Conservation (phyloP, 2,797 vertebrate species). For the Manis pentadactyla region DNA sequence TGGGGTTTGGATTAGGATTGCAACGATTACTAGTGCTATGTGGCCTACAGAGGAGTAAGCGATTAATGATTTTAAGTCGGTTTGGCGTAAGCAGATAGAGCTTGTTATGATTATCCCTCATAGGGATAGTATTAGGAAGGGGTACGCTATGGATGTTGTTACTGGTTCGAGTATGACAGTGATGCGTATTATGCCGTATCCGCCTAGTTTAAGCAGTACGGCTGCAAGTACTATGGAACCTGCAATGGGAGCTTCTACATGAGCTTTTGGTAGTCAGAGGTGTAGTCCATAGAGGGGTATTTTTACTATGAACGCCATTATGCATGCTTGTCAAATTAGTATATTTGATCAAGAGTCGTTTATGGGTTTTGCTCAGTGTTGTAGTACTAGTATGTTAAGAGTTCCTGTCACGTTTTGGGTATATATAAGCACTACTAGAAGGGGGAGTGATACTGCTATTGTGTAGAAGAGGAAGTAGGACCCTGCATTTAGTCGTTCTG, state of each 20-base stretch:
- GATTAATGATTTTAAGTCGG: not conserved
- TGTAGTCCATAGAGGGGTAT: too few species aligned
- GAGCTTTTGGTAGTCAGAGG: slow-evolving; percentile 79
- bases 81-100: slow-evolving; percentile 32
- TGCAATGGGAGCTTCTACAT: slow-evolving; percentile 68
- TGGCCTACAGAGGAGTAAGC: not conserved
- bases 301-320: slow-evolving; percentile 79
- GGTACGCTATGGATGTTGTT: accelerated
- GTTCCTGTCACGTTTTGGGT: not conserved
- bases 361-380: accelerated
- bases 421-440: accelerated
- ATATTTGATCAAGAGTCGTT: not conserved
- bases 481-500: slow-evolving; percentile 46
- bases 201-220: slow-evolving; percentile 54
- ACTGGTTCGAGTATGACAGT: accelerated
- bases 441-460: not conserved
- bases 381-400: not conserved
- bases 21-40: not conserved
- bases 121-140: accelerated
- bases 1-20: not conserved
- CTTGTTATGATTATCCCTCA: slow-evolving; percentile 59
- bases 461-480: slow-evolving; percentile 79
- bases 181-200: slow-evolving; percentile 74
- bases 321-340: not conserved
- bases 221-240: slow-evolving; percentile 72